Percentiles rank a stretch among this genome's conserved stretches.
Conservation (phyloP, 2,797 vertebrate genomes). For the Spatula versicolor region DNA sequence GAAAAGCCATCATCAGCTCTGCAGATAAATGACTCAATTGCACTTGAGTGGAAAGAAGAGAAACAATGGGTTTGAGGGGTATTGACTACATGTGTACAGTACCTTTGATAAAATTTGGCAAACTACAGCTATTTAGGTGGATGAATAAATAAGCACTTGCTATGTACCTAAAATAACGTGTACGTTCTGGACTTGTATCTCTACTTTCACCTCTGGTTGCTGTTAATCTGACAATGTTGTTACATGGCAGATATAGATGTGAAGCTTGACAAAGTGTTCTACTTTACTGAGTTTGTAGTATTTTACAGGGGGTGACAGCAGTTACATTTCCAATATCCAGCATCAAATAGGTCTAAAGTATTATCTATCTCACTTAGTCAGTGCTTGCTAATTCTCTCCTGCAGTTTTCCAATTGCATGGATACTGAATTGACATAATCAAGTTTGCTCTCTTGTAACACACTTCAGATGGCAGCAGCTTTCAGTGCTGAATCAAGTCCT, state of each 20-base stretch:
- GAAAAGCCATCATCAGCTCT: background rate
- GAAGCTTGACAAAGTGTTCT: background rate
- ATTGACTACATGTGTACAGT: background rate
- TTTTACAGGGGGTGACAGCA: background rate
- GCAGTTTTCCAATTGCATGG: background rate
- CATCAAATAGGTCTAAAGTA: background rate
- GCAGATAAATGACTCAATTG: background rate
- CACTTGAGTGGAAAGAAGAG: background rate
- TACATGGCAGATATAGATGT: background rate
- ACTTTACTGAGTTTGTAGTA: background rate
- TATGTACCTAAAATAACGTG: background rate
- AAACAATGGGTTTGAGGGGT: background rate
- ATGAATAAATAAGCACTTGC: background rate
- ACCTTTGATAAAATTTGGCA: background rate
- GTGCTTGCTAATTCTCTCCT: background rate
- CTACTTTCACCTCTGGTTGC: background rate
- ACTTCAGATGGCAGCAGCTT: background rate
- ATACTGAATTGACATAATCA: background rate
- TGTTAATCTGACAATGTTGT: background rate
- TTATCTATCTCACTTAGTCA: background rate
- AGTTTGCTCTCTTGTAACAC: background rate
- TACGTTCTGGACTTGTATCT: background rate
- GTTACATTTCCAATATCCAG: background rate
- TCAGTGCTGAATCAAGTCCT: background rate
- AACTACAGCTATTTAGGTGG: background rate